Base-by-base conservation (phyloP, 2,113 vertebrate species). In the Caranx ignobilis region DNA sequence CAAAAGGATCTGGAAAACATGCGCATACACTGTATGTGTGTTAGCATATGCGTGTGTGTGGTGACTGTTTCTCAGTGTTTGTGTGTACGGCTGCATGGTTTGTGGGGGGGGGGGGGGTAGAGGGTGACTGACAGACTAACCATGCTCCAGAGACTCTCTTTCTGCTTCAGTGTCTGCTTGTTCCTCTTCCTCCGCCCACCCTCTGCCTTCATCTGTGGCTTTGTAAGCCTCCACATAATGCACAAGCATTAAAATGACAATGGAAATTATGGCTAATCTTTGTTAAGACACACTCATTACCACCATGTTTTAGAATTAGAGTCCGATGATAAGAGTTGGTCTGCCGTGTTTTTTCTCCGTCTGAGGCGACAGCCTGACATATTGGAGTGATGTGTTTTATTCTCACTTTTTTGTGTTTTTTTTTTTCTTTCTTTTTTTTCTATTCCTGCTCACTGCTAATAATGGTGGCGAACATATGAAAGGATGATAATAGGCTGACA, bases 401-500 rank as follows among this genome's bases (percentile, higher is more conserved):
- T 90, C 83, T 74, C 41, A 47, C 60, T 87, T 89, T 90, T 70
- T 80, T 85, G 77, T 84, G 62, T 86, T 74, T 66, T 78, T 75
- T 75, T 71, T 71, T 78, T 45, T 87, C 78, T 48, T 87, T 84
- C 63, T 78, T 76, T 75, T 86, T 85, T 54, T 86, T 77, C 83
- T 83, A 76, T 83, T 89, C 78, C 69, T 31, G 80, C 75, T 80
- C 67, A 65, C 80, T 85, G 93, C 91, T 93, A 93, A 94, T 95
- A 94, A 93, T 84, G 78, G 90, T 88, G 85, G 87, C 64, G 88
- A 89, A 91, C 90, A 91, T 92, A 94, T 94, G 91, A 95, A 94
- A 90, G 90, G 92, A 92, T 94, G 94, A 95, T 95, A 94, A 94
- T 91, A 94, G 93, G 89, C 92, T 93, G 89, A 93, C 91, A 93